Evolutionary conservation across 2,797 vertebrate genomes (phyloP), one percentile per base, ranked within the genome.

Genomic region (Ctenochaetus hawaiiensis): DNA sequence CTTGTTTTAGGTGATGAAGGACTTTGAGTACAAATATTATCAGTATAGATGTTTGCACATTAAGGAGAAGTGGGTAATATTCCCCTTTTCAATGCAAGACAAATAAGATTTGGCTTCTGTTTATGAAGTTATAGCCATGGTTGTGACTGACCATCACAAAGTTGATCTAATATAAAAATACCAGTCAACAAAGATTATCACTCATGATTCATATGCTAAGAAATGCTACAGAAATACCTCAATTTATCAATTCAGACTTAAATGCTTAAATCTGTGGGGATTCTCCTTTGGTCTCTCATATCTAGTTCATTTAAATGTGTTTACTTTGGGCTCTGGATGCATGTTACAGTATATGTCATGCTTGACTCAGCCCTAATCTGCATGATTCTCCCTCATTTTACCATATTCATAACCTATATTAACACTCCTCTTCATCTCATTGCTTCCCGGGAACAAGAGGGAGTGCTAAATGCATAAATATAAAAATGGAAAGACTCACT

Each of bases 401-500:
- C 43, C 68, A 71, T 78, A 74, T 76, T 77, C 67, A 47, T 26
- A 23, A 82, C 53, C 44, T 58, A 56, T 66, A 73, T 81, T 81
- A 77, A 68, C 65, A 17, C n/a, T 54, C 53, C 67, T 54, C 82
- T 78, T 70, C 73, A 56, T 73, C 62, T 79, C 48, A 66, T 74
- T 60, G 26, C 52, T 65, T 76, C 17, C 43, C 52, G 63, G 44
- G 65, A 41, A 63, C 58, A 60, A 23, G 45, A 76, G 61, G 56
- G 62, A 37, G 57, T 51, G 41, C 52, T 83, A 30, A 62, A 82
- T 72, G 75, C 73, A 79, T 60, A 74, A 41, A 71, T 62, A 75
- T 49, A 83, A 43, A 70, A 83, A 80, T 10, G 2, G 54, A 67
- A 77, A 82, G 66, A 89, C 89, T 77, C 81, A 53, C 49, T 7